Percentiles rank a stretch among this genome's conserved stretches.
Conservation (phyloP, 2,888 invertebrate species). For the Nomada goodeniana region DNA sequence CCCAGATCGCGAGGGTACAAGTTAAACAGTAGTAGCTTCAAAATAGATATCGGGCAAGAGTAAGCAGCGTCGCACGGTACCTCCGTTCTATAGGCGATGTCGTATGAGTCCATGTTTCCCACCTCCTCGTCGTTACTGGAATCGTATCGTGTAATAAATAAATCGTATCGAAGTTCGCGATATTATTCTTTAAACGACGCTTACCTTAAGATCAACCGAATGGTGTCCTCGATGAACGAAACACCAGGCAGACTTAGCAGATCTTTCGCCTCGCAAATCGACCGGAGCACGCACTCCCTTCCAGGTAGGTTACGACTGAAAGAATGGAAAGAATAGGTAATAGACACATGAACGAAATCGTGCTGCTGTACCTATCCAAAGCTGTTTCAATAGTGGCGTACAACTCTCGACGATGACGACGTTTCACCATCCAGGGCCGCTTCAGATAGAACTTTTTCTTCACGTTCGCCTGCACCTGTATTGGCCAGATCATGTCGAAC, state of each 20-base stretch:
- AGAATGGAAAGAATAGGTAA: constrained; percentile 56
- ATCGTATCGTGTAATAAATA: constrained; percentile 15
- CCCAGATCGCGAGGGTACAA: constrained; percentile 46
- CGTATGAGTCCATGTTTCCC: constrained; percentile 75
- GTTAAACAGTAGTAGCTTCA: constrained; percentile 74
- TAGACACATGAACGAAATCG: not conserved
- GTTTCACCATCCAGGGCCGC: constrained; percentile 82
- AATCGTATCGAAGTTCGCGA: not conserved
- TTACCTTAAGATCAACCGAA: constrained; percentile 88
- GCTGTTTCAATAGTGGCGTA: constrained; percentile 85
- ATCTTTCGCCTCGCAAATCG: constrained; percentile 88
- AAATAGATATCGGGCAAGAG: constrained; percentile 80
- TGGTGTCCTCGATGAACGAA: constrained; percentile 88
- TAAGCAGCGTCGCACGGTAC: constrained; percentile 75
- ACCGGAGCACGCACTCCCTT: constrained; percentile 87
- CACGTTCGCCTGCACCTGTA: constrained; percentile 72
- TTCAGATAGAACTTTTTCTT: constrained; percentile 59
- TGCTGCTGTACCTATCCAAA: constrained; percentile 82
- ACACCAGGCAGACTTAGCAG: constrained; percentile 86
- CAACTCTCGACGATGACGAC: constrained; percentile 85
- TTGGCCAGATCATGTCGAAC: constrained; percentile 86
- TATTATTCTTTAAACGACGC: not conserved
- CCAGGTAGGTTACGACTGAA: constrained; percentile 88
- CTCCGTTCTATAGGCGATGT: constrained; percentile 72
- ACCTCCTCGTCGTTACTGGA: constrained; percentile 73